Conservation (phyloP, 2,888 invertebrate species). For the Stenolophus ochropezus region DNA sequence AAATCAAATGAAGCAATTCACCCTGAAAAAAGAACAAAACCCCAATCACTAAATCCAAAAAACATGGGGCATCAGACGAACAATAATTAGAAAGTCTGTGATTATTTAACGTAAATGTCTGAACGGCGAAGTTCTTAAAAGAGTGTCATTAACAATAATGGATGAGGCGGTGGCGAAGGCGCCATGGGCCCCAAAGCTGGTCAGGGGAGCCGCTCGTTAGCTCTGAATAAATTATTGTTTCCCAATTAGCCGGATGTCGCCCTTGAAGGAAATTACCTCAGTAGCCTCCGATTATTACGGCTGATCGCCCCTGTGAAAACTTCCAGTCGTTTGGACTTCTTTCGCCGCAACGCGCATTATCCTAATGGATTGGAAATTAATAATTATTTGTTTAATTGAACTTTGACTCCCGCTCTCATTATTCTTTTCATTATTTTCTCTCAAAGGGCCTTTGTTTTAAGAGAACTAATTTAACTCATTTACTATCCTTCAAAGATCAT, state of each 20-base stretch:
- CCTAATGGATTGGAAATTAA: constrained; percentile 59
- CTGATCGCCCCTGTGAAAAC: constrained; percentile 46
- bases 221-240: constrained; percentile 72
- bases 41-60: constrained; percentile 23
- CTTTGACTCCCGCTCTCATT: constrained; percentile 25
- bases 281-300: constrained; percentile 36
- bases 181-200: constrained; percentile 66
- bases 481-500: no score
- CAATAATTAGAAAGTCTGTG: constrained; percentile 72
- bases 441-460: constrained; percentile 43
- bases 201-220: constrained; percentile 67
- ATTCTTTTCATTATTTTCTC: constrained; percentile 27
- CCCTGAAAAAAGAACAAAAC: constrained; percentile 31
- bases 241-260: constrained; percentile 68
- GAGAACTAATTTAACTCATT: background rate
- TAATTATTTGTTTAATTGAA: constrained; percentile 59
- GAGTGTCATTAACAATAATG: constrained; percentile 73
- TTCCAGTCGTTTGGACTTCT: constrained; percentile 39
- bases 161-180: constrained; percentile 66
- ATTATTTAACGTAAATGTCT: constrained; percentile 72
- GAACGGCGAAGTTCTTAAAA: constrained; percentile 68
- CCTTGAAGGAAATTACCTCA: constrained; percentile 56
- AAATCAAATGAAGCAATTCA: constrained; percentile 31
- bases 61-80: constrained; percentile 61
- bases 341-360: constrained; percentile 31